Base-by-base conservation (phyloP, 2,888 invertebrate genomes). In the Synanthedon andrenaeformis region DNA sequence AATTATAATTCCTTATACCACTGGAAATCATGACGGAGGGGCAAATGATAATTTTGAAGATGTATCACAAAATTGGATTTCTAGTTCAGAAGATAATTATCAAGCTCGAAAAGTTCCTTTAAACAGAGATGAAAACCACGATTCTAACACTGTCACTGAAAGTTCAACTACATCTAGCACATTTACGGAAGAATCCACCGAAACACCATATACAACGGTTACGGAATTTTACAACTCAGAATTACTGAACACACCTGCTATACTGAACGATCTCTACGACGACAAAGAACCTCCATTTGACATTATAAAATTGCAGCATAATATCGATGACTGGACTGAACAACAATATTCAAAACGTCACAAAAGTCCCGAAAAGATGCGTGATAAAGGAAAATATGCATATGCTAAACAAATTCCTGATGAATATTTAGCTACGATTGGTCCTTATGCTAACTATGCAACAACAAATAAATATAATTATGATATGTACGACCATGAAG, bases 251-350 rank as follows among this genome's bases (percentile, higher is more conserved):
- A 58, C 81, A 65, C 76, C 76, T 67, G 53, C 69, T 59, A 68
- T 76, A 57, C 58, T 75, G 2, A 82, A 77, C 55, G 82, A 85
- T 56, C 63, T 81, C 10, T 83, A 86, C 56, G 85, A 86, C 57
- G 78, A 80, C 1, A 85, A 82, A 57, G 89, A 89, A 59, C 89
- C 88, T 41, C 89, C 91, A 0, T 92, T 93, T 63, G 94, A 95
- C 68, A 89, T 94, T 12, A 89, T 91, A 12, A 91, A 91, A 66
- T 79, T 95, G 42, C 95, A 95, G 70, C 93, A 94, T 62, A 94
- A 93, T 62, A 95, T 95, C 55, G 94, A 95, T 64, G 92, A 92
- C 58, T 95, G 95, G 95, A 95, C 95, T 0, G 92, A 92, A 63
- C 92, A 93, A 78, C 92, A 92, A 63, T 94, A 90, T 72, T 90